phyloP scores from a whole-genome alignment of 2,113 vertebrate genomes.

The Passer montanus region DNA sequence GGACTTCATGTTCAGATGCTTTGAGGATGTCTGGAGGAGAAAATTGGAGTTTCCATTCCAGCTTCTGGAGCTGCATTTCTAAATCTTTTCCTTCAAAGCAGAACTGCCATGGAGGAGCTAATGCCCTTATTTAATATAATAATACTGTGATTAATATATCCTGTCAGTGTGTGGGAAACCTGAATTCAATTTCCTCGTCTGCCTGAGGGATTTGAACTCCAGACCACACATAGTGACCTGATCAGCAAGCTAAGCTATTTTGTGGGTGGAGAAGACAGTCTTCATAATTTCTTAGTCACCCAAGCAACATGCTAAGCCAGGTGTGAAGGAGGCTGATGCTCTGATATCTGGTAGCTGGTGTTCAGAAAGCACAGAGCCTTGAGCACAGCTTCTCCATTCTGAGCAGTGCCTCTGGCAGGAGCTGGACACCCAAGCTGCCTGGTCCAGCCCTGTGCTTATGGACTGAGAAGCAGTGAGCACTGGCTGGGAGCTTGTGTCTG shows the following conservation, averaged over 20 bases:
- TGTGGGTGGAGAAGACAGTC: neutral
- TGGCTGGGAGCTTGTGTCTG: neutral
- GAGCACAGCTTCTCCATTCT: neutral
- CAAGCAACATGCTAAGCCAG: accelerated
- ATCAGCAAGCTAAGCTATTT: neutral
- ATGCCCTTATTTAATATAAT: constrained; percentile 43
- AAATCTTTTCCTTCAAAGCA: neutral
- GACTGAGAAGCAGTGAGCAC: neutral
- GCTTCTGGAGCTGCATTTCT: neutral
- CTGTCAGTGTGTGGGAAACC: constrained; percentile 49
- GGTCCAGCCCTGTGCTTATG: accelerated
- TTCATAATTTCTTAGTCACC: neutral
- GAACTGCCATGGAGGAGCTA: neutral
- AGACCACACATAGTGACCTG: constrained; percentile 58
- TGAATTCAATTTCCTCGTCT: constrained; percentile 48
- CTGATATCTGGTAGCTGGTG: neutral
- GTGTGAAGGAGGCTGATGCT: neutral
- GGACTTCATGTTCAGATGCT: neutral
- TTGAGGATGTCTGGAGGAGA: neutral
- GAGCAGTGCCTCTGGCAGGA: neutral
- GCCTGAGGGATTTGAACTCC: constrained; percentile 41
- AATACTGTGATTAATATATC: constrained; percentile 32
- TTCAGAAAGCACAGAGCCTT: neutral
- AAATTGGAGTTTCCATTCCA: neutral
- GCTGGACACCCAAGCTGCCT: neutral